phyloP scores from a whole-genome alignment of 2,888 invertebrate genomes.

The Acanthoscelides obtectus region DNA sequence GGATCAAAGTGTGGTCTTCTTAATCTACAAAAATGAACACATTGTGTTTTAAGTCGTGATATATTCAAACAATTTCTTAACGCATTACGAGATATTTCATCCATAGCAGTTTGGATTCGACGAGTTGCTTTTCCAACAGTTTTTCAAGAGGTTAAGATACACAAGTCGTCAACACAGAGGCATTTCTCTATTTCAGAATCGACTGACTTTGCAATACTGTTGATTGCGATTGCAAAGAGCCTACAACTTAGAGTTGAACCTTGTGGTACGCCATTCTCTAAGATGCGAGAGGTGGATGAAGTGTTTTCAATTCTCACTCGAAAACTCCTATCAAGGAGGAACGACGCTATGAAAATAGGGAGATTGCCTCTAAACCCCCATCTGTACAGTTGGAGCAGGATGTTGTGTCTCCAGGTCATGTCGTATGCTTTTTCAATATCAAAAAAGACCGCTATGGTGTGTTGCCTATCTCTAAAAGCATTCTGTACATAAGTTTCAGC shows the following conservation, averaged over 20 bases:
- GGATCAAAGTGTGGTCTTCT: too few relatives aligned
- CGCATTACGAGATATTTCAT: not conserved
- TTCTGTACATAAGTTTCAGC: constrained; percentile 7
- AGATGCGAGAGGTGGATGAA: not conserved
- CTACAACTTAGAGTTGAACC: constrained; percentile 16
- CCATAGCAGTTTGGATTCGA: constrained; percentile 1
- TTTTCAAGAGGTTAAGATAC: not conserved
- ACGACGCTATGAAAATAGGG: constrained; percentile 7
- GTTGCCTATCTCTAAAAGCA: constrained; percentile 2
- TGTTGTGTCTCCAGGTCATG: constrained; percentile 15
- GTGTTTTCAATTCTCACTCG: constrained; percentile 2
- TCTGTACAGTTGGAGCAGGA: constrained; percentile 11
- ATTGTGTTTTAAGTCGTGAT: not conserved
- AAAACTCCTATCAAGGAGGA: constrained; percentile 5
- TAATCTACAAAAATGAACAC: not conserved
- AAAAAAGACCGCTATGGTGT: constrained; percentile 8
- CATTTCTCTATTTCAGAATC: constrained; percentile 1
- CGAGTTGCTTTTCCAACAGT: not conserved
- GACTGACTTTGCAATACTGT: constrained; percentile 4
- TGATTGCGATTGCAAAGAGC: constrained; percentile 17
- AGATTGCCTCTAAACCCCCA: constrained; percentile 16
- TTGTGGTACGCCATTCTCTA: constrained; percentile 21
- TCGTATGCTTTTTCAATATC: constrained; percentile 9
- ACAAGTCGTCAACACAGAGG: constrained; percentile 11
- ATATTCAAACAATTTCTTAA: constrained; percentile 1